Percentiles rank a stretch among this genome's conserved stretches.
Evolutionary conservation across 2,113 vertebrate genomes (phyloP).

Genomic region (Trichechus manatus): DNA sequence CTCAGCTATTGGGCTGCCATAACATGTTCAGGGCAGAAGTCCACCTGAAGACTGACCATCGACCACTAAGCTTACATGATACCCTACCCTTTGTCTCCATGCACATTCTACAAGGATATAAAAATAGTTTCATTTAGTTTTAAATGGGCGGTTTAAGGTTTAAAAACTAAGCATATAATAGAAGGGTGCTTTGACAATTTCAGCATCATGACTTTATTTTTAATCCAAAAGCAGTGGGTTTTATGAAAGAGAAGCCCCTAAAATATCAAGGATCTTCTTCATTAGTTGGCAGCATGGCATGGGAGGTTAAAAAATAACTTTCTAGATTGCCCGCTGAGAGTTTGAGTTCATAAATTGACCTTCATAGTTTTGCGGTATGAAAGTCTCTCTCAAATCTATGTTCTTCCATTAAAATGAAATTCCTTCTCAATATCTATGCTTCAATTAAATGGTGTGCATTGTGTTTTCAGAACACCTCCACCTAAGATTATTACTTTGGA

Average conservation of each 20-base stretch:
- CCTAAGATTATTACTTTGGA: conserved; percentile 94
- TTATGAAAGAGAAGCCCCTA: conserved; percentile 16
- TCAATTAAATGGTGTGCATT: conserved; percentile 85
- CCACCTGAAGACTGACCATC: not conserved
- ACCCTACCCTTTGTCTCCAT: not conserved
- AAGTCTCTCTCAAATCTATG: conserved; percentile 76
- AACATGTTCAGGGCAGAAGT: not conserved
- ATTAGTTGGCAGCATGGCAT: not conserved
- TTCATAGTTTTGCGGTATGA: conserved; percentile 56
- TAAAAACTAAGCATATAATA: not conserved
- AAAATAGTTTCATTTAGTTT: not conserved
- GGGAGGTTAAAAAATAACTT: not conserved
- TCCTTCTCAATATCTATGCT: conserved; percentile 74
- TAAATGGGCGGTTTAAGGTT: not conserved
- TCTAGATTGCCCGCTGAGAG: not conserved
- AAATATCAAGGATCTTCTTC: not conserved
- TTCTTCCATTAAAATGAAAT: conserved; percentile 81
- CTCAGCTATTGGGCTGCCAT: fast-evolving
- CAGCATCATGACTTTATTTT: conserved; percentile 60
- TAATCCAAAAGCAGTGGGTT: conserved; percentile 17
- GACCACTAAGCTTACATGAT: not conserved
- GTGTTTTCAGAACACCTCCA: conserved; percentile 92
- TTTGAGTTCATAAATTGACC: not conserved
- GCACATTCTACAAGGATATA: not conserved
- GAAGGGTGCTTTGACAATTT: not conserved